These are phyloP conservation scores for Cotesia typhae DNA, from an alignment of 1,140 invertebrate genomes.

Conservation along the genomic window DNA sequence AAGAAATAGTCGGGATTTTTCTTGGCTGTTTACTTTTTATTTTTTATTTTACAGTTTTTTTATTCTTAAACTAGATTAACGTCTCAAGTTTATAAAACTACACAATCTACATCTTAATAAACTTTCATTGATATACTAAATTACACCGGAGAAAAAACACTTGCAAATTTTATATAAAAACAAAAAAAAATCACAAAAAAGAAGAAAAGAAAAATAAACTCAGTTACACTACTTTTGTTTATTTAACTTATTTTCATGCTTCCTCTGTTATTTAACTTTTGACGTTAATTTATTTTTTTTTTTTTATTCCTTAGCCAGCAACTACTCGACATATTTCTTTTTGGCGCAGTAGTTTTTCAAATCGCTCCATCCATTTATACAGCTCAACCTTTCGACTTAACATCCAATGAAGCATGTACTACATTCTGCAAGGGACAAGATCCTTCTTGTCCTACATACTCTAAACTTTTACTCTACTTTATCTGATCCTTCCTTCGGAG, in stretches of 20 bases:
- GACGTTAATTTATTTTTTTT: neutral
- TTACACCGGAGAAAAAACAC: neutral
- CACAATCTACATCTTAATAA: slow-evolving; percentile 12
- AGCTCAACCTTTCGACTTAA: neutral
- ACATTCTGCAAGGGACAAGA: slow-evolving; percentile 7
- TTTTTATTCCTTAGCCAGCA: neutral
- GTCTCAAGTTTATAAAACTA: neutral
- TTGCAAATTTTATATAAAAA: neutral
- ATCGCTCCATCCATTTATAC: slow-evolving; percentile 13
- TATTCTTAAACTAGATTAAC: neutral
- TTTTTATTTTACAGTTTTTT: neutral
- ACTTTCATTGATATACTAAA: neutral
- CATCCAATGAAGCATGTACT: slow-evolving; percentile 6
- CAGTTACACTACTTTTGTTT: neutral
- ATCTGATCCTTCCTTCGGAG: neutral
- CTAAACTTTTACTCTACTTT: neutral
- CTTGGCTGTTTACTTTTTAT: neutral
- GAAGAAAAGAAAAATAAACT: neutral
- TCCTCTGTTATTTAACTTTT: neutral
- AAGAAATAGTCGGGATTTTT: slow-evolving; percentile 7
- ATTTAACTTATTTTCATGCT: neutral
- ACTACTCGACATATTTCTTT: slow-evolving; percentile 5
- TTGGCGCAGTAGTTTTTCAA: neutral
- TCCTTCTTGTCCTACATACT: slow-evolving; percentile 5
- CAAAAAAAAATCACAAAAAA: neutral